Percentiles rank a stretch among this genome's conserved stretches.
These are phyloP conservation scores for Holothuria leucospilota DNA, from an alignment of 53 echinoderm and acorn worm genomes.

Conservation along the genomic window DNA sequence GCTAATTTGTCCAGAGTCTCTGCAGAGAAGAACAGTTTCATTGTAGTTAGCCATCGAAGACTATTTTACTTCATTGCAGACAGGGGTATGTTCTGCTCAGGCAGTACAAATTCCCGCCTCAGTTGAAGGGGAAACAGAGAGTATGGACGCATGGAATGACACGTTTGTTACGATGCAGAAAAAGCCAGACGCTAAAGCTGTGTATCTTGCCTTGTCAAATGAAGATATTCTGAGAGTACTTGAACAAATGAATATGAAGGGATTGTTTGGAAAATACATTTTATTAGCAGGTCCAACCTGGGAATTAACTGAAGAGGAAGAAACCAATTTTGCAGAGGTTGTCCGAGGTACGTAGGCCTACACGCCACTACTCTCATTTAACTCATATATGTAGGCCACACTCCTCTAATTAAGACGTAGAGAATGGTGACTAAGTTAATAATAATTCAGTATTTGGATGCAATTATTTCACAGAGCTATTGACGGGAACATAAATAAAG, in stretches of 20 bases:
- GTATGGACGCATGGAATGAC: not conserved
- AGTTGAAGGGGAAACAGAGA: not conserved
- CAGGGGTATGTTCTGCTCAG: conserved; percentile 19
- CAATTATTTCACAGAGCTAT: no score
- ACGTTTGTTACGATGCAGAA: not conserved
- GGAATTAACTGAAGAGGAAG: conserved; percentile 14
- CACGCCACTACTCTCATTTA: no score
- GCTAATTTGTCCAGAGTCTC: no score
- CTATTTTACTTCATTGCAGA: not conserved
- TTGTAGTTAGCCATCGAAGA: no score
- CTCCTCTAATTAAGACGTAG: no score
- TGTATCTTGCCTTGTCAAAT: not conserved
- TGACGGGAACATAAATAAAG: no score
- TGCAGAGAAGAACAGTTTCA: no score
- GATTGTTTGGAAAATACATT: not conserved
- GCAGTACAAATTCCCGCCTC: conserved; percentile 1
- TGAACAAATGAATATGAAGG: not conserved
- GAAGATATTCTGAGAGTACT: conserved; percentile 10
- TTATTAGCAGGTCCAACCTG: conserved; percentile 8
- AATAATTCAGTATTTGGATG: no score
- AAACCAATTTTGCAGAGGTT: not conserved
- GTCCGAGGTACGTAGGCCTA: not conserved
- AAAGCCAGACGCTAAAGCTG: conserved; percentile 26
- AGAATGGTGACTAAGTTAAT: no score
- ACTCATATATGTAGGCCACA: no score